A percentile compares a stretch with the other conserved stretches of the same genome.
phyloP scores from a whole-genome alignment of 2,113 vertebrate species.

The Eulacestoma nigropectus region DNA sequence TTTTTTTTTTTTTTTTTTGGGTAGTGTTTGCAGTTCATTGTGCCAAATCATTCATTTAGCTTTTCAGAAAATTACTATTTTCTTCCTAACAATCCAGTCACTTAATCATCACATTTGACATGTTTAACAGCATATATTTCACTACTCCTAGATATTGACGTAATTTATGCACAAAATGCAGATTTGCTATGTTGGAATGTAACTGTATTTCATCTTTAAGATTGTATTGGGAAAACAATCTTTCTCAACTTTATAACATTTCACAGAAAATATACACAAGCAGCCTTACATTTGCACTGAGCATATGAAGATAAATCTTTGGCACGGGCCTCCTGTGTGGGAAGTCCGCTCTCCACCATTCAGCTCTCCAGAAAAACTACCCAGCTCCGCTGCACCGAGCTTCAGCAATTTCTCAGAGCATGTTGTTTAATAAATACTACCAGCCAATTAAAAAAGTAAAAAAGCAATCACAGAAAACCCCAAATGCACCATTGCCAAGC shows the following conservation, averaged over 20 bases:
- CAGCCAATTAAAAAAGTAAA: background rate
- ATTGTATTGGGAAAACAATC: background rate
- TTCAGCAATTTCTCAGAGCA: background rate
- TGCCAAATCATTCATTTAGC: slow-evolving; percentile 28
- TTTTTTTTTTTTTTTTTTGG: background rate
- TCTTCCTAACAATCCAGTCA: slow-evolving; percentile 29
- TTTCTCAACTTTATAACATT: background rate
- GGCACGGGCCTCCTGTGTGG: background rate
- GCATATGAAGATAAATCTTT: background rate
- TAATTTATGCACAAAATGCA: slow-evolving; percentile 48
- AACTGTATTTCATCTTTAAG: background rate
- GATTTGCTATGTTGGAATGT: background rate
- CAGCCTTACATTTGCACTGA: background rate
- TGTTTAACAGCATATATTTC: slow-evolving; percentile 40
- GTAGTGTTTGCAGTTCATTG: slow-evolving; percentile 1
- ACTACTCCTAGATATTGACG: background rate
- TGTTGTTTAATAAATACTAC: background rate
- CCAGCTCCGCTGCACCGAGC: background rate
- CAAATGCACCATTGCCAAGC: background rate
- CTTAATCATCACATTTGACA: slow-evolving; percentile 47
- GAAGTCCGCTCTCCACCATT: background rate
- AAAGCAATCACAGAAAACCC: background rate
- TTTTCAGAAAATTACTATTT: slow-evolving; percentile 51
- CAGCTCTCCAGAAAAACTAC: background rate
- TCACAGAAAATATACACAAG: background rate